phyloP scores from a whole-genome alignment of 2,888 invertebrate genomes.

The Tenthredo distinguenda region DNA sequence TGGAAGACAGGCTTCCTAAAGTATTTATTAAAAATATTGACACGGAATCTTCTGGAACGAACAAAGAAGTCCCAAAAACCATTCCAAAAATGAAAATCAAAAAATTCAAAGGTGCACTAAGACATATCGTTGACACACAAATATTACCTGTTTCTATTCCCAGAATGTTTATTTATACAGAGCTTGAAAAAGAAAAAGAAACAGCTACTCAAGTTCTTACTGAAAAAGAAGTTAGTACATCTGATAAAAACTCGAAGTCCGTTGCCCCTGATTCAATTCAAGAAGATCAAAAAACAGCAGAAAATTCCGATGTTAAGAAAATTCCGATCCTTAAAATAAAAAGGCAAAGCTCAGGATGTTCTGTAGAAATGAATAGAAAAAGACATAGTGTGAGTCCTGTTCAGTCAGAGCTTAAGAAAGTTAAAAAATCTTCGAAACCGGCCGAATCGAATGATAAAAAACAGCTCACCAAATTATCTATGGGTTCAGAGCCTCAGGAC shows the following conservation, averaged over 20 bases:
- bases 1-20: conserved; percentile 67
- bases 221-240: background rate
- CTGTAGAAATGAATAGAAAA: conserved; percentile 21
- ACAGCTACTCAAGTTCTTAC: background rate
- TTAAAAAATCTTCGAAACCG: conserved; percentile 21
- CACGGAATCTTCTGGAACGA: background rate
- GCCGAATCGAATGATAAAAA: conserved; percentile 53
- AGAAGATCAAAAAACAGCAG: conserved; percentile 9
- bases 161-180: conserved; percentile 41
- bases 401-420: conserved; percentile 34
- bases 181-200: background rate
- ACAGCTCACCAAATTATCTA: conserved; percentile 54
- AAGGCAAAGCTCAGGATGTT: conserved; percentile 48
- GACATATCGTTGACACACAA: conserved; percentile 37
- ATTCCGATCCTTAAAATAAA: conserved; percentile 50
- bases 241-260: background rate
- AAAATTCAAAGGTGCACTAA: conserved; percentile 61
- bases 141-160: conserved; percentile 44
- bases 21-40: conserved; percentile 63
- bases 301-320: background rate
- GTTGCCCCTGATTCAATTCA: background rate
- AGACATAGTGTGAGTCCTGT: conserved; percentile 9
- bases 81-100: conserved; percentile 71
- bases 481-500: conserved; percentile 36
- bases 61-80: conserved; percentile 60